Percentiles rank a stretch among this genome's conserved stretches.
phyloP scores from a whole-genome alignment of 2,888 invertebrate species.

The Morinoia aosen region DNA sequence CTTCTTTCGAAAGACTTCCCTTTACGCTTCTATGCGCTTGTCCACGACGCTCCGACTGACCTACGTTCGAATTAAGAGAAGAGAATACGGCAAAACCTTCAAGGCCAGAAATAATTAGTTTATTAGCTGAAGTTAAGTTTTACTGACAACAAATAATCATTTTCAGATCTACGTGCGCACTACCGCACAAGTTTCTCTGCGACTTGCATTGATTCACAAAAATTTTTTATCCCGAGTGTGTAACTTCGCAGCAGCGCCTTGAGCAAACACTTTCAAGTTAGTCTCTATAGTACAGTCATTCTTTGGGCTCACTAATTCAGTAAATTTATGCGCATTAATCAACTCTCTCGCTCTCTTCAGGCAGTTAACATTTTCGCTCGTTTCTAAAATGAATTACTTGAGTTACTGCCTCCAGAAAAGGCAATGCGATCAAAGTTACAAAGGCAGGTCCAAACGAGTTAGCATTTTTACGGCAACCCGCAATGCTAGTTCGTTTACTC shows the following conservation, averaged over 20 bases:
- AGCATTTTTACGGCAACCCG: neutral
- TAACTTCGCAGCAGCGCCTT: neutral
- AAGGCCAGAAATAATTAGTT: neutral
- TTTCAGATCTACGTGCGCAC: neutral
- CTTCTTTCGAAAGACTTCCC: no score
- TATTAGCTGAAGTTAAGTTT: neutral
- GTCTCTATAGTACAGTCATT: neutral
- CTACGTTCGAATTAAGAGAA: neutral
- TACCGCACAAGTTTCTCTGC: neutral
- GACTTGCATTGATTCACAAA: neutral
- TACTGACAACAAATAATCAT: neutral
- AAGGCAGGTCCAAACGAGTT: constrained; percentile 26
- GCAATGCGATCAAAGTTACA: constrained; percentile 40
- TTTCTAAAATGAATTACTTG: constrained; percentile 28
- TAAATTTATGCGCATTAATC: constrained; percentile 43
- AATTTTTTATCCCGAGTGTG: neutral
- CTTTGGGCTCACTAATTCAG: neutral
- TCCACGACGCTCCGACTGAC: neutral
- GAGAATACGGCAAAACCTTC: neutral
- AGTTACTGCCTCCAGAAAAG: constrained; percentile 30
- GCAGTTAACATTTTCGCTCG: neutral
- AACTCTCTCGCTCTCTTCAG: neutral
- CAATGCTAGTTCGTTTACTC: neutral
- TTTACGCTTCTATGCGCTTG: neutral
- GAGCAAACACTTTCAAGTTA: neutral